Conservation (phyloP, 30 jellyfish, hydroid and myxozoan species). For the Haliclystus octoradiatus region DNA sequence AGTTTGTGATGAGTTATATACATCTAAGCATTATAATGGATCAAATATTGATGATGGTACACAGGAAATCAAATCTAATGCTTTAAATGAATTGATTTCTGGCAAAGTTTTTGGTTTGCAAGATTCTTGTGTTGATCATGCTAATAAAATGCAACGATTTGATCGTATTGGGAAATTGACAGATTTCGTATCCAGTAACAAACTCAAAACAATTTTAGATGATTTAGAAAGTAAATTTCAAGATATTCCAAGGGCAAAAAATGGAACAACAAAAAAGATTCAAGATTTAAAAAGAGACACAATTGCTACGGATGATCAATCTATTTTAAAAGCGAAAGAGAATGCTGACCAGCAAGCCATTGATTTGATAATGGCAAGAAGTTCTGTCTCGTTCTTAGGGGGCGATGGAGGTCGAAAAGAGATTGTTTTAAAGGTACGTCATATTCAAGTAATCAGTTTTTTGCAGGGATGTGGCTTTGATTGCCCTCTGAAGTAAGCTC, state of each 20-base stretch:
- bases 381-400: neutral
- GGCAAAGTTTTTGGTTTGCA: slow-evolving; percentile 64
- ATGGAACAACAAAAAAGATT: slow-evolving; percentile 71
- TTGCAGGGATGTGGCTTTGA: no score
- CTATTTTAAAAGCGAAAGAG: no score
- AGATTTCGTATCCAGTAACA: slow-evolving; percentile 74
- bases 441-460: neutral
- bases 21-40: slow-evolving; percentile 43
- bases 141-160: slow-evolving; percentile 51
- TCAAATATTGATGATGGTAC: slow-evolving; percentile 54
- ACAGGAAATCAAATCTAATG: slow-evolving; percentile 64
- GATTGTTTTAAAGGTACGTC: neutral
- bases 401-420: neutral
- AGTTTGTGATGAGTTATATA: slow-evolving; percentile 82
- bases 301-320: neutral
- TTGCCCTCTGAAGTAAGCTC: no score
- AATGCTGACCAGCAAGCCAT: no score
- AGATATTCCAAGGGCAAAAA: slow-evolving; percentile 67
- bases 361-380: no score
- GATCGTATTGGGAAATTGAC: slow-evolving; percentile 76
- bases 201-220: slow-evolving; percentile 58
- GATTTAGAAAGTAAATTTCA: slow-evolving; percentile 54
- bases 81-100: slow-evolving; percentile 65
- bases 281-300: slow-evolving; percentile 61
- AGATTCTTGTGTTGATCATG: slow-evolving; percentile 26